Evolutionary conservation across 2,113 vertebrate genomes (phyloP).

Genomic region (Rhinopomastus cyanomelas): DNA sequence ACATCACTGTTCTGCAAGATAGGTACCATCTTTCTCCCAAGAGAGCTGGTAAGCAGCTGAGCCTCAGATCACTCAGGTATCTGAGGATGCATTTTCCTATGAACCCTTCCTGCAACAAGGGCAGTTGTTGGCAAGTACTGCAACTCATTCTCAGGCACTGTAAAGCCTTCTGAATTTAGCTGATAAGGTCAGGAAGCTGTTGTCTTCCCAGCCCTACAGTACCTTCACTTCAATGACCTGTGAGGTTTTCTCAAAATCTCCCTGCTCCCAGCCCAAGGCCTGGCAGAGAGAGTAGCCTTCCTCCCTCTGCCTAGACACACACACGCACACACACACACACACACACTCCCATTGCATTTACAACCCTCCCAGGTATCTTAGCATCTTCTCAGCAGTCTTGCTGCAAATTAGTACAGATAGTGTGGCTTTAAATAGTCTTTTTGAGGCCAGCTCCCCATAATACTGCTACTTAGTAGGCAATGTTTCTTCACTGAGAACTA

Average conservation of each 20-base stretch:
- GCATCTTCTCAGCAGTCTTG: neutral
- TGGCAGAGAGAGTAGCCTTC: fast-evolving
- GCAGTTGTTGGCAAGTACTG: fast-evolving
- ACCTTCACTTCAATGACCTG: neutral
- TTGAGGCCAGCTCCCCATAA: neutral
- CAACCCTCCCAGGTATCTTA: neutral
- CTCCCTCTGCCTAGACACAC: fast-evolving
- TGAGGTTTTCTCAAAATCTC: neutral
- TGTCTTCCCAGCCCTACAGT: fast-evolving
- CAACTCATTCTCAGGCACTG: neutral
- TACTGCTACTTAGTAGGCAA: neutral
- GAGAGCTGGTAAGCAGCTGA: neutral
- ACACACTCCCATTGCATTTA: fast-evolving
- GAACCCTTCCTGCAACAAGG: fast-evolving
- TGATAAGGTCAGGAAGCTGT: neutral
- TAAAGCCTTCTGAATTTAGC: fast-evolving
- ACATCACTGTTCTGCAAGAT: neutral
- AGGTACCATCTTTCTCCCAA: neutral
- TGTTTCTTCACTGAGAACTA: neutral
- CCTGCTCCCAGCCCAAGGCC: fast-evolving
- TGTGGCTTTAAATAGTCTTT: neutral
- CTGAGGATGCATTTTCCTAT: neutral
- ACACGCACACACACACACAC: fast-evolving
- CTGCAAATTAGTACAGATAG: neutral
- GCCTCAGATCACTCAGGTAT: neutral